phyloP scores from a whole-genome alignment of 2,113 vertebrate species.

The Pelecanus crispus region DNA sequence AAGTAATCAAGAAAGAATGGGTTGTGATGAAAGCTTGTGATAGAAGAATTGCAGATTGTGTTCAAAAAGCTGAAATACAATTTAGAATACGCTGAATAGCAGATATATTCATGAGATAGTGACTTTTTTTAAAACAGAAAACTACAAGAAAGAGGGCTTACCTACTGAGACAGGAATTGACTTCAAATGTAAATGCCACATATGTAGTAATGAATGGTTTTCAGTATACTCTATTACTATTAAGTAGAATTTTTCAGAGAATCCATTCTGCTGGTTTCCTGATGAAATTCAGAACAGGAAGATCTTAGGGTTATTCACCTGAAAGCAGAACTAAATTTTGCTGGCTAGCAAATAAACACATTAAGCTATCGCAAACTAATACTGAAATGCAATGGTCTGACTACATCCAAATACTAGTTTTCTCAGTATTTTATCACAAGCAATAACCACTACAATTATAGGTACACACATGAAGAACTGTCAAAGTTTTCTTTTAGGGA shows the following conservation, averaged over 20 bases:
- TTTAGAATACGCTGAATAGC: background rate
- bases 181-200: constrained; percentile 94
- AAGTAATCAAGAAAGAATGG: too few relatives aligned
- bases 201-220: constrained; percentile 84
- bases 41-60: background rate
- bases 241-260: constrained; percentile 92
- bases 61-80: background rate
- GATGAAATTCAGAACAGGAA: constrained; percentile 21
- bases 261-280: constrained; percentile 72
- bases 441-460: background rate
- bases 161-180: constrained; percentile 85
- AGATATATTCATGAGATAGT: background rate
- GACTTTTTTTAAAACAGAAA: background rate
- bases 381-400: background rate
- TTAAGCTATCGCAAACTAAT: background rate
- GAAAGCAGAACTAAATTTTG: background rate
- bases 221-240: constrained; percentile 87
- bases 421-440: background rate
- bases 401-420: background rate
- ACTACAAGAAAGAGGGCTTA: constrained; percentile 55
- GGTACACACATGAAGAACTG: background rate
- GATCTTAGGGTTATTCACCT: background rate
- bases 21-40: background rate
- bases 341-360: background rate
- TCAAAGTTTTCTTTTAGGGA: background rate